Percentiles rank a stretch among this genome's conserved stretches.
These are phyloP conservation scores for Sicus ferrugineus DNA, from an alignment of 2,888 invertebrate genomes.

Conservation along the genomic window DNA sequence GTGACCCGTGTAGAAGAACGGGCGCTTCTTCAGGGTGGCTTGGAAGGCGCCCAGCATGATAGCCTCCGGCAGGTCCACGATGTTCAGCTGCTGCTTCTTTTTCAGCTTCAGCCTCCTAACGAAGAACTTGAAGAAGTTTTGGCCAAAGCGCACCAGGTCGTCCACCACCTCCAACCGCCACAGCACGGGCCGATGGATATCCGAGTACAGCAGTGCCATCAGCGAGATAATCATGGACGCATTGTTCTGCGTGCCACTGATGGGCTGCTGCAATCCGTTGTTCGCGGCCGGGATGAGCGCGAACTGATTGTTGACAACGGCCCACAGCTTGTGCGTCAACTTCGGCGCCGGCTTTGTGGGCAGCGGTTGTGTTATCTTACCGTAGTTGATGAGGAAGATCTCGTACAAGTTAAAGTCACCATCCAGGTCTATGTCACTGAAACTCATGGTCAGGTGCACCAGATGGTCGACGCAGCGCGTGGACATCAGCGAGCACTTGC, in stretches of 20 bases:
- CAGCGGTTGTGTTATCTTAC: conserved; percentile 48
- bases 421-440: conserved; percentile 46
- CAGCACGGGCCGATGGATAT: conserved; percentile 71
- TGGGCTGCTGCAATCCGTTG: conserved; percentile 54
- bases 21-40: conserved; percentile 52
- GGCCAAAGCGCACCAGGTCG: conserved; percentile 55
- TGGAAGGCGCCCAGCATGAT: conserved; percentile 62
- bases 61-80: conserved; percentile 61
- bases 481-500: conserved; percentile 67
- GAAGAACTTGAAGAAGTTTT: conserved; percentile 52
- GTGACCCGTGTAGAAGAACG: conserved; percentile 55
- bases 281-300: conserved; percentile 57
- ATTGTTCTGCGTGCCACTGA: conserved; percentile 60
- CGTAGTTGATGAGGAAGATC: conserved; percentile 53
- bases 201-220: conserved; percentile 71
- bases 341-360: conserved; percentile 33
- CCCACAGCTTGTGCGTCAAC: conserved; percentile 51
- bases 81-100: conserved; percentile 51
- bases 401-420: conserved; percentile 57
- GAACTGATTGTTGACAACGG: conserved; percentile 55
- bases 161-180: conserved; percentile 73
- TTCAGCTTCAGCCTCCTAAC: conserved; percentile 51
- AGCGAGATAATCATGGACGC: conserved; percentile 71
- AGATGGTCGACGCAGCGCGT: conserved; percentile 55
- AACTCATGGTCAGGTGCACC: conserved; percentile 55